Conservation (phyloP, 2,797 vertebrate genomes). For the Premnoplex brunnescens region DNA sequence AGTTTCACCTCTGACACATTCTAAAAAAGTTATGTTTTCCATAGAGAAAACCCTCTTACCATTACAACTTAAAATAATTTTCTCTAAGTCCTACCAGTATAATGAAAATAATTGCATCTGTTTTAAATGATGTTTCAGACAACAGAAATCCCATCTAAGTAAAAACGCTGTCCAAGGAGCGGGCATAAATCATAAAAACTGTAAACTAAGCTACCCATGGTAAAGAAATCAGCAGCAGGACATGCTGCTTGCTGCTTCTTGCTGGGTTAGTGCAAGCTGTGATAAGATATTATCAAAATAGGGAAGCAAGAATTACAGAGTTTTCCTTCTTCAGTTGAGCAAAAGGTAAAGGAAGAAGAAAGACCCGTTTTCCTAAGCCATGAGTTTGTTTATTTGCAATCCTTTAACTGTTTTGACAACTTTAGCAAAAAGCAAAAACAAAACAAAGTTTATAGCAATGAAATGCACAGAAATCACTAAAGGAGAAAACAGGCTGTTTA, state of each 20-base stretch:
- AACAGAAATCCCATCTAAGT: conserved; percentile 7
- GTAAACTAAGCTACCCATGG: neutral
- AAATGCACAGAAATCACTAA: neutral
- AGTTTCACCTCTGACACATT: neutral
- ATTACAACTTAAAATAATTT: neutral
- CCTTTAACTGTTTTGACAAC: neutral
- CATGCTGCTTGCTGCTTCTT: neutral
- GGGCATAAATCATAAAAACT: neutral
- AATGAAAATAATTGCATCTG: neutral
- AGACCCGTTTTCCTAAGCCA: neutral
- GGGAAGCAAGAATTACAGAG: neutral
- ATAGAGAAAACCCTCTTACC: neutral
- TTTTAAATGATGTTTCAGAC: neutral
- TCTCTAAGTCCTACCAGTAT: neutral
- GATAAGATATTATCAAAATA: neutral
- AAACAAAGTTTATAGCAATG: neutral
- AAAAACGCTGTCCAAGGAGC: neutral
- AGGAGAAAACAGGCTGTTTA: neutral
- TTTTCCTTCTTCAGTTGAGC: neutral
- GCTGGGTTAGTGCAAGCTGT: neutral
- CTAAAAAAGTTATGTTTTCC: neutral
- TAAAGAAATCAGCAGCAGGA: neutral
- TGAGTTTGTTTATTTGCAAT: neutral
- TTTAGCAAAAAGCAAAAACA: neutral
- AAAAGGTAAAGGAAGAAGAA: neutral